Conservation (phyloP, 2,888 invertebrate species). For the Epiblema foenella region DNA sequence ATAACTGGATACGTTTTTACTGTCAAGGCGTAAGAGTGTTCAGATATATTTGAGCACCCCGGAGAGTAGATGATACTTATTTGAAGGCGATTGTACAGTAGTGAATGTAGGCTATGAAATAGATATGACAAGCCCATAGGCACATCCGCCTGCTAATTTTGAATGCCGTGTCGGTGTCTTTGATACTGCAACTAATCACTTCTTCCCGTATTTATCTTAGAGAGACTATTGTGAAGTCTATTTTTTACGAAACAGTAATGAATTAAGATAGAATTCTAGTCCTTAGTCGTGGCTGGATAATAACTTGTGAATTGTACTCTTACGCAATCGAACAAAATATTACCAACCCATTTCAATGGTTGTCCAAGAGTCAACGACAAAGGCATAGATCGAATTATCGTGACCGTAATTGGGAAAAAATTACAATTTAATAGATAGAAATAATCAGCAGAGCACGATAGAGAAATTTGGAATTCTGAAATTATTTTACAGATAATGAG, state of each 20-base stretch:
- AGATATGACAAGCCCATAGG: neutral
- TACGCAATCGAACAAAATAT: constrained; percentile 31
- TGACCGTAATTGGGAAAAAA: constrained; percentile 41
- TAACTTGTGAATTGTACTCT: constrained; percentile 30
- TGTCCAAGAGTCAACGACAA: constrained; percentile 28
- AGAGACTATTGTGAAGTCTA: neutral
- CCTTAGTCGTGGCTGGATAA: constrained; percentile 20
- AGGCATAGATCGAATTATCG: constrained; percentile 29
- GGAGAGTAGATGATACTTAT: too few species aligned
- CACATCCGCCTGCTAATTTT: neutral
- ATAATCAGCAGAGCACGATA: constrained; percentile 30
- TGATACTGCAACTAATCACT: neutral
- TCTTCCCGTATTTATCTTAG: neutral
- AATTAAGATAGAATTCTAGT: constrained; percentile 1
- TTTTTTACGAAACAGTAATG: constrained; percentile 13
- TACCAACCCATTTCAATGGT: constrained; percentile 20
- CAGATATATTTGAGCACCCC: too few species aligned
- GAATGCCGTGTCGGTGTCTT: neutral
- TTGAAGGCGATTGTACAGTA: neutral
- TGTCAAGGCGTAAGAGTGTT: too few species aligned
- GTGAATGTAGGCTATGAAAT: neutral
- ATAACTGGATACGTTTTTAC: too few species aligned
- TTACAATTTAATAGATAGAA: constrained; percentile 19
- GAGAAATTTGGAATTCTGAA: constrained; percentile 19
- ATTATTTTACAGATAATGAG: neutral